phyloP scores from a whole-genome alignment of 2,888 invertebrate genomes.

The Corbicula japonica region DNA sequence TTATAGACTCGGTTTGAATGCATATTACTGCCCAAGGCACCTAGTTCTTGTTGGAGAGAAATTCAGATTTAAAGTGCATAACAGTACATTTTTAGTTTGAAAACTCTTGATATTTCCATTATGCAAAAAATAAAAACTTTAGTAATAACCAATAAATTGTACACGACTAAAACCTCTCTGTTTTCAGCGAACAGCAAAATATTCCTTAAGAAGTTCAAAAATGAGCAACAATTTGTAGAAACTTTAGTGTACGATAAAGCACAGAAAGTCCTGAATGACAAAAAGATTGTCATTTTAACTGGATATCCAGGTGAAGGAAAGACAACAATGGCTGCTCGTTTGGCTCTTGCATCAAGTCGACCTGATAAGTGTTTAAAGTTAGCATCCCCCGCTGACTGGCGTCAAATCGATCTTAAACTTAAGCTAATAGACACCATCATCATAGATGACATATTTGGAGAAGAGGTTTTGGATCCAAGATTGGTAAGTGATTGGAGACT shows the following conservation, averaged over 20 bases:
- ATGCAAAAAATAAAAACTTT: no score
- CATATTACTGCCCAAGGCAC: no score
- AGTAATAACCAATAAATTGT: no score
- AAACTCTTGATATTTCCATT: no score
- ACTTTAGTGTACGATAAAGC: slow-evolving; percentile 6
- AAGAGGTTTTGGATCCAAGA: slow-evolving; percentile 18
- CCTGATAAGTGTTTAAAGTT: slow-evolving; percentile 9
- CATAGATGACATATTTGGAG: no score
- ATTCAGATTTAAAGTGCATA: no score
- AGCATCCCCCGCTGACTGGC: slow-evolving; percentile 18
- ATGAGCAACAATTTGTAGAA: slow-evolving; percentile 2
- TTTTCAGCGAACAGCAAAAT: no score
- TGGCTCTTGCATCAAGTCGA: background rate
- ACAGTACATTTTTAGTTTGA: no score
- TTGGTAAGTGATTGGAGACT: slow-evolving; percentile 4
- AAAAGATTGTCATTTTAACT: slow-evolving; percentile 8
- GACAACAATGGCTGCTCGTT: slow-evolving; percentile 14
- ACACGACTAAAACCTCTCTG: no score
- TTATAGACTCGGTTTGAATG: no score
- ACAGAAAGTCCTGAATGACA: background rate
- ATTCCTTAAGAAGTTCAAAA: background rate
- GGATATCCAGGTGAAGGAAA: slow-evolving; percentile 34
- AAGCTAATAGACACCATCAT: slow-evolving; percentile 22
- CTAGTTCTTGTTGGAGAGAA: no score
- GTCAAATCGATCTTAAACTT: slow-evolving; percentile 11